These are phyloP conservation scores for Caradrina kadenii DNA, from an alignment of 2,888 invertebrate genomes.

Conservation along the genomic window DNA sequence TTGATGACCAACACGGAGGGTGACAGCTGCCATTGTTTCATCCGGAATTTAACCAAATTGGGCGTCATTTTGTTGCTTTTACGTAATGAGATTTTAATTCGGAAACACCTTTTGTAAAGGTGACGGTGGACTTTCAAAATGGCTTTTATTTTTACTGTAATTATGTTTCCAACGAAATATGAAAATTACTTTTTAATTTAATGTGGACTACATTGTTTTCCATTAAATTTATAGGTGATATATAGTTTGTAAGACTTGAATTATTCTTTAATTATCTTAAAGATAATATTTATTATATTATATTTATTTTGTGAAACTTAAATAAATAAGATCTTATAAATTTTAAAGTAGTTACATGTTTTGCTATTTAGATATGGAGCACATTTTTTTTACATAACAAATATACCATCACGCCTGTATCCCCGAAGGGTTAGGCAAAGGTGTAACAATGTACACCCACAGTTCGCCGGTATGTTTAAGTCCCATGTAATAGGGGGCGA, in stretches of 20 bases:
- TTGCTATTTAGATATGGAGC: no score
- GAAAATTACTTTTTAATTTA: constrained; percentile 55
- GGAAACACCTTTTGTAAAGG: constrained; percentile 67
- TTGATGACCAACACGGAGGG: constrained; percentile 51
- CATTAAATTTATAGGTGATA: constrained; percentile 24
- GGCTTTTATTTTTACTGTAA: constrained; percentile 50
- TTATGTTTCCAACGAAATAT: constrained; percentile 40
- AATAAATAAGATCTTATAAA: no score
- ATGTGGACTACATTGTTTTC: constrained; percentile 34
- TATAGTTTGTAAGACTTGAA: constrained; percentile 21
- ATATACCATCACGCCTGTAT: no score
- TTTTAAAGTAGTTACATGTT: no score
- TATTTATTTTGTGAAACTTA: no score
- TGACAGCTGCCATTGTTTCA: constrained; percentile 70
- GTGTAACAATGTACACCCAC: no score
- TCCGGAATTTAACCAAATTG: constrained; percentile 66
- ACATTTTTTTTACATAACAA: no score
- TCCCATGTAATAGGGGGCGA: no score
- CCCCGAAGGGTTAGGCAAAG: no score
- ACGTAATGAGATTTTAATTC: constrained; percentile 73
- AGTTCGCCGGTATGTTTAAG: no score
- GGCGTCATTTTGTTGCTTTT: constrained; percentile 64
- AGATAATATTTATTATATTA: no score
- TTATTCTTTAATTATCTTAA: constrained; percentile 4
- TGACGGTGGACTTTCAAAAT: constrained; percentile 48